Conservation (phyloP, 2,113 vertebrate genomes). For the Empidonax traillii region DNA sequence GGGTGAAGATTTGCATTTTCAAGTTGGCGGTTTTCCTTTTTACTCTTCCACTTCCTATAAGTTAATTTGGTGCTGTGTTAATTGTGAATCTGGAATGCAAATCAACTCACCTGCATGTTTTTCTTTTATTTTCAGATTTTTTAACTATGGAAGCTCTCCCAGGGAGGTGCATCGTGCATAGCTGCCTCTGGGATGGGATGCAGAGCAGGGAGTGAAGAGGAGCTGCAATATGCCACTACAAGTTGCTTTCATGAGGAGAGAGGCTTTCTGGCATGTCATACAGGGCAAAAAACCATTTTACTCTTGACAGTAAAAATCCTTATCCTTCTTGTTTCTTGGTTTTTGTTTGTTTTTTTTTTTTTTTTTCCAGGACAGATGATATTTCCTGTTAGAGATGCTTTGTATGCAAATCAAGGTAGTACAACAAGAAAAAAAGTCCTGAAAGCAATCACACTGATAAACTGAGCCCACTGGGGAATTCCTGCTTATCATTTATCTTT, state of each 20-base stretch:
- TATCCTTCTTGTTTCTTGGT: background rate
- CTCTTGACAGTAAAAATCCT: background rate
- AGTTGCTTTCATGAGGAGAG: background rate
- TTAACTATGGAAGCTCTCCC: constrained; percentile 21
- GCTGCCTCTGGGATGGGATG: background rate
- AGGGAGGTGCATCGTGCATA: background rate
- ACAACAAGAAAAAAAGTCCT: background rate
- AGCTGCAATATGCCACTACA: background rate
- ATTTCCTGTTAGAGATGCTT: constrained; percentile 13
- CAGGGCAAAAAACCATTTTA: background rate
- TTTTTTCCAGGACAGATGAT: background rate
- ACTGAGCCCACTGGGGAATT: constrained; percentile 6
- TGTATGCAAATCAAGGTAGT: constrained; percentile 27
- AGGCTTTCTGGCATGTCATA: background rate
- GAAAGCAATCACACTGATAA: background rate
- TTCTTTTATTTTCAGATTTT: constrained; percentile 59
- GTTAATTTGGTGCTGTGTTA: constrained; percentile 21
- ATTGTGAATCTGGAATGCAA: constrained; percentile 53
- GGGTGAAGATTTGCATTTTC: constrained; percentile 53
- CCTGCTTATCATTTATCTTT: background rate
- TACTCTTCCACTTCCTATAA: constrained; percentile 29
- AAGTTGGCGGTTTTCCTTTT: constrained; percentile 53
- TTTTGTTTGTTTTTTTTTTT: background rate
- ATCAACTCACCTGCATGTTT: constrained; percentile 62
- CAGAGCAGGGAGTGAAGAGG: background rate